Percentiles rank a stretch among this genome's conserved stretches.
phyloP scores from a whole-genome alignment of 2,888 invertebrate species.

The Alcis repandata region DNA sequence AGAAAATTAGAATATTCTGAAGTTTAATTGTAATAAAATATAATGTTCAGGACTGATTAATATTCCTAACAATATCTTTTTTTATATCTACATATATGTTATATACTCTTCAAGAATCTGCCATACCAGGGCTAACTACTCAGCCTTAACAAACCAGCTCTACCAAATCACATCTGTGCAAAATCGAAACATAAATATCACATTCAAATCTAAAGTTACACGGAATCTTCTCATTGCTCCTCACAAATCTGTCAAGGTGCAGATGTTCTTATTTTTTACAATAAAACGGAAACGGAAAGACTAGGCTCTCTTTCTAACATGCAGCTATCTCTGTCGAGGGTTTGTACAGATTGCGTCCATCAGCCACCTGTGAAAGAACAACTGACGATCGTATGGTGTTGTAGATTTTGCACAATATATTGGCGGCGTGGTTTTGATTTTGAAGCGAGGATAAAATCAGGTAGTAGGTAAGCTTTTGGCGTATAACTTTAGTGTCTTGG shows the following conservation, averaged over 20 bases:
- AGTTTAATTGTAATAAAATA: no score
- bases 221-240: constrained; percentile 67
- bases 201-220: constrained; percentile 45
- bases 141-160: neutral
- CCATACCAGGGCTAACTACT: neutral
- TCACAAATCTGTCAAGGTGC: constrained; percentile 68
- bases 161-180: constrained; percentile 3
- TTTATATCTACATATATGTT: no score
- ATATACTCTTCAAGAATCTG: no score
- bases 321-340: constrained; percentile 52
- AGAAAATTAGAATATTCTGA: no score
- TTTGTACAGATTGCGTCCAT: constrained; percentile 76
- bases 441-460: neutral
- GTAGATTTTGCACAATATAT: constrained; percentile 25
- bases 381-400: constrained; percentile 79
- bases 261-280: constrained; percentile 79
- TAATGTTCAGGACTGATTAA: no score
- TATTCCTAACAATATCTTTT: no score
- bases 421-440: constrained; percentile 6
- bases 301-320: constrained; percentile 60
- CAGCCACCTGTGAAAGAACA: constrained; percentile 73
- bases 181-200: constrained; percentile 37
- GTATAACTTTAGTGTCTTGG: no score
- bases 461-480: no score
- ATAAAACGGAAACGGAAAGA: constrained; percentile 84